phyloP scores from a whole-genome alignment of 2,113 vertebrate genomes.

The Plecotus auritus region DNA sequence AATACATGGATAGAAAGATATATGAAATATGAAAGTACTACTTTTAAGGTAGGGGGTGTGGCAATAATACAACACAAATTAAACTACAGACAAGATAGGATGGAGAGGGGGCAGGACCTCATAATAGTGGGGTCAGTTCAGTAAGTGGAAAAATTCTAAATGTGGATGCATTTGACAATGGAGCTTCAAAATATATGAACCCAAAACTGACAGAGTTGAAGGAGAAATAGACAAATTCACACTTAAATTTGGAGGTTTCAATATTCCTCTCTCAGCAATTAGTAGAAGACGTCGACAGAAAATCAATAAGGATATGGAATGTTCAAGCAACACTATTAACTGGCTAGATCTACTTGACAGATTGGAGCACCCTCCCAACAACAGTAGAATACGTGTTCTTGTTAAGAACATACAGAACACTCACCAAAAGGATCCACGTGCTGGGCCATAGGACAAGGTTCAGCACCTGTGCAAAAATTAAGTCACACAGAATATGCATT shows the following conservation, averaged over 20 bases:
- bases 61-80: too few species aligned
- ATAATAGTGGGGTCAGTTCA: too few species aligned
- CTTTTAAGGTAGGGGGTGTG: too few species aligned
- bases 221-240: too few species aligned
- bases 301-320: neutral
- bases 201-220: neutral
- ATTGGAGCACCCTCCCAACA: fast-evolving
- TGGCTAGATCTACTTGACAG: fast-evolving
- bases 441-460: too few species aligned
- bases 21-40: too few species aligned
- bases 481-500: fast-evolving
- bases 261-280: neutral
- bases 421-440: fast-evolving
- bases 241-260: neutral
- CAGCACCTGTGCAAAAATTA: too few species aligned
- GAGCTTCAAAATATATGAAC: fast-evolving
- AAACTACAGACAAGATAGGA: neutral
- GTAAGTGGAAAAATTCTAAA: neutral
- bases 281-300: neutral
- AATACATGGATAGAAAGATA: too few species aligned
- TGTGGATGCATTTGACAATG: too few species aligned
- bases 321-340: neutral
- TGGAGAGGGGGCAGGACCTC: fast-evolving
- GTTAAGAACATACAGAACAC: fast-evolving
- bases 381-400: neutral